These are phyloP conservation scores for Agapornis canus DNA, from an alignment of 2,797 vertebrate species.

Conservation along the genomic window DNA sequence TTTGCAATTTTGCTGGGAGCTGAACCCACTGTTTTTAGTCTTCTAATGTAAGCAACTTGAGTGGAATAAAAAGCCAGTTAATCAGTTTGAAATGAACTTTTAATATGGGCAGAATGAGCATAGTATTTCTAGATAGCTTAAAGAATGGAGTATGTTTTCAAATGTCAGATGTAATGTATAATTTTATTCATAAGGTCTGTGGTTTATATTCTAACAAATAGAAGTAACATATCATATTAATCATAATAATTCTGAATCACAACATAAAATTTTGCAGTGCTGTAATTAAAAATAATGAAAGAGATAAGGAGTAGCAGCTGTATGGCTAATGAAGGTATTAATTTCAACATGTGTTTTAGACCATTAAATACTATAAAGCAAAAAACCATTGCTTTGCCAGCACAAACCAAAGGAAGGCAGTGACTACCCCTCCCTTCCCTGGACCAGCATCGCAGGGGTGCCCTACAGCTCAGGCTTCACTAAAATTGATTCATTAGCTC, in stretches of 20 bases:
- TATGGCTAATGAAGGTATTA: slow-evolving; percentile 22
- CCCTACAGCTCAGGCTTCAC: background rate
- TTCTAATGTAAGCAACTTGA: background rate
- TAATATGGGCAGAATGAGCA: background rate
- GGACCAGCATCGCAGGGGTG: background rate
- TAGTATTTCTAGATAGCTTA: background rate
- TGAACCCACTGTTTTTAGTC: background rate
- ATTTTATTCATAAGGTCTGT: background rate
- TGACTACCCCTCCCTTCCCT: background rate
- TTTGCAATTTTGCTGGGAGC: background rate
- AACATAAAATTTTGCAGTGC: background rate
- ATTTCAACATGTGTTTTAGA: background rate
- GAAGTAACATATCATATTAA: background rate
- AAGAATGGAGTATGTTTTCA: background rate
- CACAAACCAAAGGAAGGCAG: background rate
- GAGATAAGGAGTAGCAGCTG: background rate
- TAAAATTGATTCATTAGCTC: background rate
- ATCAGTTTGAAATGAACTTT: background rate
- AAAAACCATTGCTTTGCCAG: background rate
- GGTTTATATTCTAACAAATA: background rate
- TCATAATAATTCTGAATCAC: background rate
- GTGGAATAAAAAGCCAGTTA: background rate
- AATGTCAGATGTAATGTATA: background rate
- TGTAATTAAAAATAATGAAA: background rate
- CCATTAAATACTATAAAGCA: background rate